Percentiles rank a stretch among this genome's conserved stretches.
phyloP scores from a whole-genome alignment of 2,797 vertebrate species.

The Botia almorhae region DNA sequence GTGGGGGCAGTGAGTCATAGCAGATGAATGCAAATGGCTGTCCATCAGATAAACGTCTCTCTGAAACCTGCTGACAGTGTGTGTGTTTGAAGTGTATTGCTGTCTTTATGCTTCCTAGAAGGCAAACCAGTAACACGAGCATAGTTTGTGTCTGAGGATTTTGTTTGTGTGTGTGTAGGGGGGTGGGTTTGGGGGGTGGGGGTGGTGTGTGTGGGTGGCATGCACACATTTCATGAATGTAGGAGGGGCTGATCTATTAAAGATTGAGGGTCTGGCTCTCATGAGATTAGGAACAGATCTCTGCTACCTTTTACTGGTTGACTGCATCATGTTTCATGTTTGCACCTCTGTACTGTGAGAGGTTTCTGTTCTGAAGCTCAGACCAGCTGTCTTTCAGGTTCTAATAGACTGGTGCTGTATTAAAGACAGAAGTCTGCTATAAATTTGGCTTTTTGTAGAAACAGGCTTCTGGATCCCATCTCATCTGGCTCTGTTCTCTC shows the following conservation, averaged over 20 bases:
- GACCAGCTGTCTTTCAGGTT: background rate
- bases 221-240: background rate
- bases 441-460: constrained; percentile 1
- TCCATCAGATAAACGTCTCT: constrained; percentile 46
- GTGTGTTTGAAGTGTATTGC: constrained; percentile 6
- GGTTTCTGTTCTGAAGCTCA: constrained; percentile 9
- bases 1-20: constrained; percentile 12
- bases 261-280: constrained; percentile 25
- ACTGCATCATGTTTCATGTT: background rate
- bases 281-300: constrained; percentile 13
- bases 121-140: background rate
- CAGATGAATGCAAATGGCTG: constrained; percentile 31
- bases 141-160: constrained; percentile 21
- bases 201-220: constrained; percentile 20
- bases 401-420: constrained; percentile 15
- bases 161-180: background rate
- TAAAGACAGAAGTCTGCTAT: constrained; percentile 24
- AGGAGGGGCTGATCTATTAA: constrained; percentile 44
- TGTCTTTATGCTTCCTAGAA: constrained; percentile 2
- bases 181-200: too few species aligned
- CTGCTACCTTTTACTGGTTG: constrained; percentile 6
- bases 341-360: background rate
- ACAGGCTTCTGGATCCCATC: constrained; percentile 24
- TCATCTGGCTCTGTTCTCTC: constrained; percentile 18
- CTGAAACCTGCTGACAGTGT: constrained; percentile 11